These are phyloP conservation scores for Lerema accius DNA, from an alignment of 1,140 invertebrate species.

Conservation along the genomic window DNA sequence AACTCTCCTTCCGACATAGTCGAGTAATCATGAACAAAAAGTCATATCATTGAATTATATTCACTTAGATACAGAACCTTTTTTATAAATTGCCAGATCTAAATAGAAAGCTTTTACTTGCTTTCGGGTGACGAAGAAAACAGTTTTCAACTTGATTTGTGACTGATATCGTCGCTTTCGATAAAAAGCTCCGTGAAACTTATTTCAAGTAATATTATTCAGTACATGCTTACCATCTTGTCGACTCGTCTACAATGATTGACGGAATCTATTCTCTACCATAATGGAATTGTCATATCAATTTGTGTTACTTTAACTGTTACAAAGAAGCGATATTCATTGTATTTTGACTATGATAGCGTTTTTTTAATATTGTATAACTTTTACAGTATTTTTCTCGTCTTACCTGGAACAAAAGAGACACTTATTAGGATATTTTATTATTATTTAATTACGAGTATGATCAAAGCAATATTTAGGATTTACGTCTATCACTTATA, in stretches of 20 bases:
- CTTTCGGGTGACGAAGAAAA: neutral
- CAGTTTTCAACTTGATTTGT: slow-evolving; percentile 34
- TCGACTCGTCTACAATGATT: slow-evolving; percentile 10
- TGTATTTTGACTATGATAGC: neutral
- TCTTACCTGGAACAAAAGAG: slow-evolving; percentile 23
- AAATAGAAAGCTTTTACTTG: neutral
- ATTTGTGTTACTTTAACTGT: slow-evolving; percentile 26
- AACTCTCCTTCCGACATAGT: too few relatives aligned
- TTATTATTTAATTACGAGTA: too few relatives aligned
- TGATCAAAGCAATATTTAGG: slow-evolving; percentile 3
- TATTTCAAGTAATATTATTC: slow-evolving; percentile 40
- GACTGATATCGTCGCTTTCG: slow-evolving; percentile 38
- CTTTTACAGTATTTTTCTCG: too few relatives aligned
- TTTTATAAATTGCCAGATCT: too few relatives aligned
- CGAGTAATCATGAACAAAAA: too few relatives aligned
- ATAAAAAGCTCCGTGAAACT: slow-evolving; percentile 34
- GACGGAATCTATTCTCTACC: slow-evolving; percentile 16
- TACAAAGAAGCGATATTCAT: neutral
- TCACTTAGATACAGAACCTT: too few relatives aligned
- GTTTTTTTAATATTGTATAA: neutral
- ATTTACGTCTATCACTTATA: slow-evolving; percentile 13
- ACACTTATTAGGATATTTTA: slow-evolving; percentile 1
- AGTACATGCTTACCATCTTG: slow-evolving; percentile 34
- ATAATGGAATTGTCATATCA: slow-evolving; percentile 25
- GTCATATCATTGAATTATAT: too few relatives aligned